A percentile compares a stretch with the other conserved stretches of the same genome.
These are phyloP conservation scores for Carabus problematicus DNA, from an alignment of 2,888 invertebrate species.

Conservation along the genomic window DNA sequence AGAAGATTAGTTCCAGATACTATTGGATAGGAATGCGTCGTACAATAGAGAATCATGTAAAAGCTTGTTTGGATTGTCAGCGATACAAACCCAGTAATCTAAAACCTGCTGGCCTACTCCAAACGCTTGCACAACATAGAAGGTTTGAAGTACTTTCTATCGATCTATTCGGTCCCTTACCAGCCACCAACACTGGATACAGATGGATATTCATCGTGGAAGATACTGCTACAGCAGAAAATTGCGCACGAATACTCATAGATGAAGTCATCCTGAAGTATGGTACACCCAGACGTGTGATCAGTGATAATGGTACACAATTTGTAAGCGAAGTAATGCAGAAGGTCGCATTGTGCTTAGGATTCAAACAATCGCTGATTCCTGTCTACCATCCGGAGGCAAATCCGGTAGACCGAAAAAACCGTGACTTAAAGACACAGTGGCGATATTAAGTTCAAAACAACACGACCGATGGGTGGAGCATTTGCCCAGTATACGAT, in stretches of 20 bases:
- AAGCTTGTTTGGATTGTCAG: constrained; percentile 43
- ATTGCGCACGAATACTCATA: constrained; percentile 48
- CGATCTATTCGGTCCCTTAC: constrained; percentile 50
- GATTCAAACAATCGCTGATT: constrained; percentile 36
- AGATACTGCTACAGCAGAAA: constrained; percentile 46
- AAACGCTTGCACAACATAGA: constrained; percentile 45
- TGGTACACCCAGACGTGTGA: too few relatives aligned
- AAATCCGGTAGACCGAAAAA: constrained; percentile 51
- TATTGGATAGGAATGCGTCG: constrained; percentile 43
- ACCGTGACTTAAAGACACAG: constrained; percentile 49
- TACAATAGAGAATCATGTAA: constrained; percentile 37
- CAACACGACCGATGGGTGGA: constrained; percentile 45
- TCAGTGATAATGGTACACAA: too few relatives aligned
- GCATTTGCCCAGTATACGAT: constrained; percentile 45
- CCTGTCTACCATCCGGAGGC: constrained; percentile 52
- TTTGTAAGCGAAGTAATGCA: constrained; percentile 54
- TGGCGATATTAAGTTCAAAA: constrained; percentile 42
- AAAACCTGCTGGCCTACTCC: constrained; percentile 45
- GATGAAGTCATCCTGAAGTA: too few relatives aligned
- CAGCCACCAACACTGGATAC: constrained; percentile 28
- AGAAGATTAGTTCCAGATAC: constrained; percentile 36
- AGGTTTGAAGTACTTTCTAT: constrained; percentile 49
- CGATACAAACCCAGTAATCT: constrained; percentile 40
- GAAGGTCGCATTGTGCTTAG: constrained; percentile 43
- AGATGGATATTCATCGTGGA: constrained; percentile 44